These are phyloP conservation scores for Hymenopus coronatus DNA, from an alignment of 2,888 invertebrate species.

Conservation along the genomic window DNA sequence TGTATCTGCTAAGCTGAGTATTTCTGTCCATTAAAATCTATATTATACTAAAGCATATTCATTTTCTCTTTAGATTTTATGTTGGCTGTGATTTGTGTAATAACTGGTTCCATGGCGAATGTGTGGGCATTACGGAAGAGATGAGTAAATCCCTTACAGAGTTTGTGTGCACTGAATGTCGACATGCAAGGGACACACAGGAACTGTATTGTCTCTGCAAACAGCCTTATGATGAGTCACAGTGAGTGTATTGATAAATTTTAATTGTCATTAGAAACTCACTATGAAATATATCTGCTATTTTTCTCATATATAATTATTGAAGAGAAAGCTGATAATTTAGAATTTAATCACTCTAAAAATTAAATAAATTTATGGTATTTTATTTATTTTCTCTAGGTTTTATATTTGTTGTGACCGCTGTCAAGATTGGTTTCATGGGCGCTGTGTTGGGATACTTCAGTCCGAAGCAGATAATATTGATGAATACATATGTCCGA, in stretches of 20 bases:
- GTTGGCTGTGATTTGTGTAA: slow-evolving; percentile 96
- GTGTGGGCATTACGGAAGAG: slow-evolving; percentile 90
- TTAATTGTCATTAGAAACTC: not conserved
- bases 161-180: slow-evolving; percentile 84
- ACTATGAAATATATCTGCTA: not conserved
- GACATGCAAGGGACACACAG: slow-evolving; percentile 80
- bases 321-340: too few relatives aligned
- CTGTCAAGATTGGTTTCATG: slow-evolving; percentile 99
- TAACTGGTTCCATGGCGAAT: slow-evolving; percentile 98
- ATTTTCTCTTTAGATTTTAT: slow-evolving; percentile 69
- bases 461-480: slow-evolving; percentile 93
- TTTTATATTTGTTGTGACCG: slow-evolving; percentile 99
- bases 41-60: too few relatives aligned
- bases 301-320: too few relatives aligned
- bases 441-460: slow-evolving; percentile 91
- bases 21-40: too few relatives aligned
- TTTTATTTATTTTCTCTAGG: slow-evolving; percentile 49
- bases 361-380: not conserved
- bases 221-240: slow-evolving; percentile 95
- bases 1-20: too few relatives aligned
- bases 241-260: slow-evolving; percentile 59
- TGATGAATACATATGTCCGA: slow-evolving; percentile 95
- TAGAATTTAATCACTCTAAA: not conserved
- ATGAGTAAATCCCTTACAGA: slow-evolving; percentile 87
- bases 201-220: slow-evolving; percentile 95